These are phyloP conservation scores for Arenaria interpres DNA, from an alignment of 2,113 vertebrate genomes.

Conservation along the genomic window DNA sequence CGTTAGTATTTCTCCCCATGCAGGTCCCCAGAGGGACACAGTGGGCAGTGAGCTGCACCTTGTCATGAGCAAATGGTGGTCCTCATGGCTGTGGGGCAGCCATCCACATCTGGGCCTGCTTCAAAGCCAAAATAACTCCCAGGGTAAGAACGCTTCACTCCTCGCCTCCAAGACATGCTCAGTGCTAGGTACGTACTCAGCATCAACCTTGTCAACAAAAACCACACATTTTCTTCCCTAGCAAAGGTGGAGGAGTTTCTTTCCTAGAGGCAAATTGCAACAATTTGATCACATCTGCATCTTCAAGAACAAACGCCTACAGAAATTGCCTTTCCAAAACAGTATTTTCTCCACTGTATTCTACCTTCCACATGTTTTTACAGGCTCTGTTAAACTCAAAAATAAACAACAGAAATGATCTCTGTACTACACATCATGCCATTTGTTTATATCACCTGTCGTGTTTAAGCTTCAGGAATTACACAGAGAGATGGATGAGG, in stretches of 20 bases:
- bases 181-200: fast-evolving
- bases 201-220: fast-evolving
- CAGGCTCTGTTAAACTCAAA: not conserved
- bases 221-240: not conserved
- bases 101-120: too few relatives aligned
- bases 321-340: not conserved
- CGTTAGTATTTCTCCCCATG: not conserved
- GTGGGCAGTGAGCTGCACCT: not conserved
- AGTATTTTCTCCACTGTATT: not conserved
- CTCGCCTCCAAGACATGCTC: fast-evolving
- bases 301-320: fast-evolving
- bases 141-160: not conserved
- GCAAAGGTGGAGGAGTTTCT: not conserved
- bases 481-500: not conserved
- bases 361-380: not conserved
- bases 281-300: not conserved
- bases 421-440: not conserved
- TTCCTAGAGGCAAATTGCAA: not conserved
- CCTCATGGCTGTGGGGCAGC: not conserved
- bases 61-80: not conserved
- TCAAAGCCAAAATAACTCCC: not conserved
- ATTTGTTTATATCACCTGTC: not conserved
- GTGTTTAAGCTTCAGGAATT: not conserved
- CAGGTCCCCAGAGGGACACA: not conserved
- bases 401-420: not conserved